Base-by-base conservation (phyloP, 2,797 vertebrate species). In the Oryzias sinensis region DNA sequence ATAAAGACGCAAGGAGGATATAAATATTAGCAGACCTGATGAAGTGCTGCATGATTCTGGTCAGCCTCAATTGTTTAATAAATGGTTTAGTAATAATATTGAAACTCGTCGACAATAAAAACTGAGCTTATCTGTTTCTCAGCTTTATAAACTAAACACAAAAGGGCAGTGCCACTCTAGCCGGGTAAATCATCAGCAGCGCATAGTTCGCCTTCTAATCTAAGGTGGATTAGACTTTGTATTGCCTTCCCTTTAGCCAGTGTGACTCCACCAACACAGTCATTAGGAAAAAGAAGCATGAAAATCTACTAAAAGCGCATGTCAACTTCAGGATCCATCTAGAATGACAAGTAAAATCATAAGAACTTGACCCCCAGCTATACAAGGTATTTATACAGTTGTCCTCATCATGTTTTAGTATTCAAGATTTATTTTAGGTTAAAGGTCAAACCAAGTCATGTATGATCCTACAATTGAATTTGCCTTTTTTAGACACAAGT, bases 71-170 rank as follows among this genome's bases (percentile, higher is more conserved):
- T 27, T 27, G 27, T 27, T 27, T 7, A 6, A 7, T 27, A 27
- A 9, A 37, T 37, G 0, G 33, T 11, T 37, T 13, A 40, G 22
- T 20, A 22, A 58, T 43, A 53, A 2, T 37, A 58, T 60, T 40
- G 57, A 53, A 73, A 79, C 75, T 49, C 62, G 70, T 51, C 67
- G 40, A 52, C 25, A 53, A 71, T 67, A 53, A 48, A 54, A 46
- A 41, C 6, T 6, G 15, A 25, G 18, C 55, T 44, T 42, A 55
- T 52, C 59, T 22, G 2, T 67, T 72, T 56, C 29, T n/a, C 42
- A 0, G 6, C 29, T 22, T 20, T 49, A 57, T 58, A 50, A 57
- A 47, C 42, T 72, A 63, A 59, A 62, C 49, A 58, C 14, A 11
- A 29, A 5, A 24, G 40, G 53, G 46, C 14, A 8, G 14, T 18